Evolutionary conservation across 2,888 invertebrate genomes (phyloP), one percentile per base, ranked within the genome.

Genomic region (Drosophila testacea): DNA sequence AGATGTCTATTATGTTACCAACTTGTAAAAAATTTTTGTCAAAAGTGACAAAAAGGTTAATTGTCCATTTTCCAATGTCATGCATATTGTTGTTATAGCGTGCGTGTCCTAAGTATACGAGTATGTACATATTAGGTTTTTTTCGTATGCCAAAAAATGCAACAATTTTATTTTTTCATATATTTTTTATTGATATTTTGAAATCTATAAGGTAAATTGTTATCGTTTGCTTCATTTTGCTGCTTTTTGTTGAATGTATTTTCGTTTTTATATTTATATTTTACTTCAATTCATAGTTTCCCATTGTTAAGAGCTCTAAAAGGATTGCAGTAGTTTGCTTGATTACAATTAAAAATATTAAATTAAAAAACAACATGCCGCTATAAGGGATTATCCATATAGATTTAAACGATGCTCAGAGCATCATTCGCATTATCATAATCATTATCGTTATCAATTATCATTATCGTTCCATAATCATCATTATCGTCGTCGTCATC

Each of bases 371-470:
- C 74, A 69, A 77, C 69, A 69, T 78, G 61, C 64, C 68, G 69
- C 55, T 78, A 52, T 56, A 52, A 7, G 46, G 62, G 28, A 65
- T 59, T 76, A 79, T 76, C 52, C 72, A 70, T 76, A 68, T 61
- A 78, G 65, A 73, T 65, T 70, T 65, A 75, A 60, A 79, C 73
- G 77, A 83, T 87, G 83, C 83, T 83, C 83, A 87, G 79, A 83
- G 83, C 83, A 83, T 83, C 79, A 62, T 32, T 36, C 55, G 64
- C 60, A 76, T 77, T 55, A 81, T 87, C 77, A 61, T 39, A 28
- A 62, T 59, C 54, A 60, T 64, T 54, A 72, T 77, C 65, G 51
- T 63, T 34, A 47, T 50, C 46, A 32, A 62, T 70, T 39, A 42
- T 36, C 59, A 59, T 57, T 50, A 42, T 47, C 48, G 41, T 62